Evolutionary conservation across 1,140 invertebrate species (phyloP).

Genomic region (Sycophaga agraensis): DNA sequence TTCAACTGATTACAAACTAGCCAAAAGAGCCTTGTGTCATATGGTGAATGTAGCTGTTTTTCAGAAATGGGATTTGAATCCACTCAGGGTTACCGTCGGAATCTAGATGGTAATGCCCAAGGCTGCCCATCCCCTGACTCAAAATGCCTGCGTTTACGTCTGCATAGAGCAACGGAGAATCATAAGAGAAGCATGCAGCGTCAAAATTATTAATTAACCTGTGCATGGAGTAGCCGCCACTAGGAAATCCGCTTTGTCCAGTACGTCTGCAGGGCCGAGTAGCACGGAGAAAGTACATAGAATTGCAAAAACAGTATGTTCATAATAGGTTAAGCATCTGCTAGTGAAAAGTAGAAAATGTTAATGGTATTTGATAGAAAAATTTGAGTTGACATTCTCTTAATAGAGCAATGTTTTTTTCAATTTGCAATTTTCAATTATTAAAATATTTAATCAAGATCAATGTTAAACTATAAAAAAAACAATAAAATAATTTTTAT

Average conservation of each 20-base stretch:
- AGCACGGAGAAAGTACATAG: neutral
- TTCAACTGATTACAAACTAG: too few relatives aligned
- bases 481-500: too few relatives aligned
- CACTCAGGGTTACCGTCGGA: conserved; percentile 38
- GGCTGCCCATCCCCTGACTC: conserved; percentile 42
- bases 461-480: too few relatives aligned
- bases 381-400: too few relatives aligned
- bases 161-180: conserved; percentile 39
- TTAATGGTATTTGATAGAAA: too few relatives aligned
- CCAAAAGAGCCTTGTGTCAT: too few relatives aligned
- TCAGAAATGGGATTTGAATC: conserved; percentile 20
- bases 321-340: too few relatives aligned
- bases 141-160: conserved; percentile 42
- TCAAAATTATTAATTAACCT: conserved; percentile 55
- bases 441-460: too few relatives aligned
- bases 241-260: conserved; percentile 51
- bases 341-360: too few relatives aligned
- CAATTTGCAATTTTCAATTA: too few relatives aligned
- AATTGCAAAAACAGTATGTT: neutral
- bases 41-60: neutral
- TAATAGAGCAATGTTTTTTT: too few relatives aligned
- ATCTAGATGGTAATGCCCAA: conserved; percentile 33
- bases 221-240: conserved; percentile 50
- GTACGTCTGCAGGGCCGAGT: conserved; percentile 47
- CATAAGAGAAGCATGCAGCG: conserved; percentile 49